Base-by-base conservation (phyloP, 1,140 invertebrate genomes). In the Riptortus pedestris region DNA sequence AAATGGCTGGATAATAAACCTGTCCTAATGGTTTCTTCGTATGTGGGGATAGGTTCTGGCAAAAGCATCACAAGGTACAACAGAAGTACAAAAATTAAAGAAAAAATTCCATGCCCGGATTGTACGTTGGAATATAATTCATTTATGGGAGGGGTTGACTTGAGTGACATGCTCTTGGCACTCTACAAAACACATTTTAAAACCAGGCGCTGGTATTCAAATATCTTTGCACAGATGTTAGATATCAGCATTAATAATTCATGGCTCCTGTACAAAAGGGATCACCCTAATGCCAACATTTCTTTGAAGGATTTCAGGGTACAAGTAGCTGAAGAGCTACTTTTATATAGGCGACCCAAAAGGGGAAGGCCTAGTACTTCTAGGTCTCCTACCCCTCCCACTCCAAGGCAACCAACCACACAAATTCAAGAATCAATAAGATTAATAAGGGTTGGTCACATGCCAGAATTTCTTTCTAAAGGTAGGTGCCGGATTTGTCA, bases 61-160 rank as follows among this genome's bases (percentile, higher is more conserved):
- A 16, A 16, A 9, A 38, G 7, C 16, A 16, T 38, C 33, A 9
- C 33, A 38, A 38, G 33, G 16, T 38, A 16, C 7, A 9, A 5
- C 33, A 38, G 16, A 38, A 16, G 16, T 5, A 38, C 5, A 38
- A 38, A 38, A 16, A 38, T 9, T 9, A 9, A 18, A 7, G 48
- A 24, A 18, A 18, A 52, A n/a, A 9, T n/a, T 9, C 16, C 16
- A 52, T 24, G 48, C 18, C 48, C 48, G 7, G 18, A 18, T 7
- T 9, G 7, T 11, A 18, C 18, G 18, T 11, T n/a, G 7, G 22
- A 18, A 24, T 52, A 52, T 18, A 52, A 52, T 52, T 7, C 16
- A 7, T n/a, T n/a, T 18, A 52, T 52, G 48, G 48, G 48, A 52
- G 48, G 48, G 48, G 48, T 52, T 11, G 48, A 52, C 22, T 52